Conservation (phyloP, 2,888 invertebrate genomes). For the Ctenicera cuprea region DNA sequence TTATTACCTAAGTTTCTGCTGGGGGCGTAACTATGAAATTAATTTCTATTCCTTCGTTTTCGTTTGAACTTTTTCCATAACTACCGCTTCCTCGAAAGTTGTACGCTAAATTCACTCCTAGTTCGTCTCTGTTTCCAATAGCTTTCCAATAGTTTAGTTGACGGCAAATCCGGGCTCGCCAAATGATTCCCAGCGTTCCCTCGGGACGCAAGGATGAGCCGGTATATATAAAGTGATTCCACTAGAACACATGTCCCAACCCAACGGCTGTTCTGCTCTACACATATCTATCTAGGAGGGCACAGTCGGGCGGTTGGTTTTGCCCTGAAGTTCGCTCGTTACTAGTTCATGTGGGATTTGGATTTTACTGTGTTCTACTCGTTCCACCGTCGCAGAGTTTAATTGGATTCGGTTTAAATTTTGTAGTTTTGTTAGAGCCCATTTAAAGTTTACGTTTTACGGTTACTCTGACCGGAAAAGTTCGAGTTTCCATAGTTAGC, state of each 20-base stretch:
- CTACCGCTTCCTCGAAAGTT: too few relatives aligned
- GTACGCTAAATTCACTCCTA: constrained; percentile 28
- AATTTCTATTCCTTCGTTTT: too few relatives aligned
- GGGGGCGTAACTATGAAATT: too few relatives aligned
- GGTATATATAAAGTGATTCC: constrained; percentile 65
- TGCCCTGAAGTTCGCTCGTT: constrained; percentile 63
- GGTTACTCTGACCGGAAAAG: neutral
- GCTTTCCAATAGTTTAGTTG: constrained; percentile 67
- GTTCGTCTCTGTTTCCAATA: constrained; percentile 62
- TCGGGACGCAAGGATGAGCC: constrained; percentile 63
- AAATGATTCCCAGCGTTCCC: constrained; percentile 67
- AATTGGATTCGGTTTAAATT: constrained; percentile 55
- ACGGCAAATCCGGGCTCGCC: constrained; percentile 65
- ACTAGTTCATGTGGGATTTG: constrained; percentile 65
- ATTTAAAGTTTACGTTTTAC: constrained; percentile 32
- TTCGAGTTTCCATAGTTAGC: neutral
- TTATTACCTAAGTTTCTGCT: too few relatives aligned
- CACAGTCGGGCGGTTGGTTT: constrained; percentile 32
- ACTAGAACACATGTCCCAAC: constrained; percentile 66
- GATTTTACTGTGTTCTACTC: constrained; percentile 61
- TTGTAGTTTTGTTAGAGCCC: constrained; percentile 50
- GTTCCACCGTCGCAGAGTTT: constrained; percentile 47
- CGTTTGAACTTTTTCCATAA: too few relatives aligned
- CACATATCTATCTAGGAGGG: constrained; percentile 44
- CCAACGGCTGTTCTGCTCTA: constrained; percentile 41